These are phyloP conservation scores for Nemopilema nomurai DNA, from an alignment of 30 jellyfish, hydroid and myxozoan species.

Conservation along the genomic window DNA sequence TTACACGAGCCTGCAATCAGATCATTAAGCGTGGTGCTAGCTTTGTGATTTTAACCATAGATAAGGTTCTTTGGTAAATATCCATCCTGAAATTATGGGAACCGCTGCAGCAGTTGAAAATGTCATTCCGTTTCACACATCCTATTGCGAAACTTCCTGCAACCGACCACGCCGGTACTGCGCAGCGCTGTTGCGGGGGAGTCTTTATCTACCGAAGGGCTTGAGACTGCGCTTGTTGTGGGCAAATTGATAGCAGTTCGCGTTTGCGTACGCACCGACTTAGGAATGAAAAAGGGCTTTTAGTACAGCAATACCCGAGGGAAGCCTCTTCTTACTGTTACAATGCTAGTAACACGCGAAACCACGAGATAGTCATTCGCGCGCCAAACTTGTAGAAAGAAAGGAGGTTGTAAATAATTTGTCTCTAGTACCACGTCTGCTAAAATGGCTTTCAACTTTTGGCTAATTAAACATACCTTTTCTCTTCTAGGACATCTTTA, in stretches of 20 bases:
- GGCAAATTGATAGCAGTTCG: background rate
- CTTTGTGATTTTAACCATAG: background rate
- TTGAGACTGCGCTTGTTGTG: background rate
- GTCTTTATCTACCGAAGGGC: background rate
- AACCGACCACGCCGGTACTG: background rate
- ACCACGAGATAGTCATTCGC: too few species aligned
- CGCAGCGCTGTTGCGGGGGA: background rate
- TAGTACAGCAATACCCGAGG: too few species aligned
- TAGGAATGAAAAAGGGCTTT: too few species aligned
- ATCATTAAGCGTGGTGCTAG: background rate
- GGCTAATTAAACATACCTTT: too few species aligned
- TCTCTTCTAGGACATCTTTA: too few species aligned
- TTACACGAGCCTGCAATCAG: background rate
- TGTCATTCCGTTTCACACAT: background rate
- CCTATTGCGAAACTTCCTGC: background rate
- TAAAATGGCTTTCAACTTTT: too few species aligned
- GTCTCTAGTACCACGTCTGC: too few species aligned
- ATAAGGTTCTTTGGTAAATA: background rate
- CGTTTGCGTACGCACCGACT: background rate
- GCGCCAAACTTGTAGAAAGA: too few species aligned
- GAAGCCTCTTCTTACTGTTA: too few species aligned
- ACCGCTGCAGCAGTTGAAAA: background rate
- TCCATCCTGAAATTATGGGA: background rate
- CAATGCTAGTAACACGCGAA: too few species aligned
- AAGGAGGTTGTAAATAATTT: too few species aligned